Conservation (phyloP, 2,888 invertebrate species). For the Heliconius charithonia region DNA sequence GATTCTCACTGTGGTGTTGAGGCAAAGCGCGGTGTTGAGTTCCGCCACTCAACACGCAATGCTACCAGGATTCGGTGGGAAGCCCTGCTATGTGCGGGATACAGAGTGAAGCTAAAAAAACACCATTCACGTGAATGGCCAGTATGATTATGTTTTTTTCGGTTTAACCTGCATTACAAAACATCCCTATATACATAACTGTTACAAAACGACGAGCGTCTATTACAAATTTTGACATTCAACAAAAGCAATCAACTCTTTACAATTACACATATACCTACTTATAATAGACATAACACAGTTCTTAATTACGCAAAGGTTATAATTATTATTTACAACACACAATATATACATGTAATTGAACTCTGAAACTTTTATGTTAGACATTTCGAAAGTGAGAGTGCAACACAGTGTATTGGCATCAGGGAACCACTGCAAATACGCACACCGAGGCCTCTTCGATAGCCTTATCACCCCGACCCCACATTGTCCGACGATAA, state of each 20-base stretch:
- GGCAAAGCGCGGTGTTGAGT: too few species aligned
- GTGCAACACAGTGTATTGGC: slow-evolving; percentile 32
- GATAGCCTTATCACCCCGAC: slow-evolving; percentile 54
- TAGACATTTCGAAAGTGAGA: slow-evolving; percentile 40
- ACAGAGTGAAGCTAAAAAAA: neutral
- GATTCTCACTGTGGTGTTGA: too few species aligned
- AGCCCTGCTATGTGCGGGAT: too few species aligned
- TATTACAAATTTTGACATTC: slow-evolving; percentile 1
- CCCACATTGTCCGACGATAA: slow-evolving; percentile 50
- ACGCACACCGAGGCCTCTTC: slow-evolving; percentile 48
- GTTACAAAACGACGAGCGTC: neutral
- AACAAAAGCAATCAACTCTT: neutral
- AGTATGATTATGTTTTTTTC: neutral
- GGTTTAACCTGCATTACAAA: neutral
- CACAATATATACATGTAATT: neutral
- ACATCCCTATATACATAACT: neutral
- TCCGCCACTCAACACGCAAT: too few species aligned
- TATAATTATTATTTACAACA: slow-evolving; percentile 21
- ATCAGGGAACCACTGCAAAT: slow-evolving; percentile 43
- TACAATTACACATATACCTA: neutral
- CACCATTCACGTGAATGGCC: neutral
- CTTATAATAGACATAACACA: neutral
- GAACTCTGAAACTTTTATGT: slow-evolving; percentile 35
- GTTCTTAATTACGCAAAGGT: slow-evolving; percentile 5
- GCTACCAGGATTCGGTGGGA: too few species aligned